Conservation (phyloP, 2,888 invertebrate species). For the Stictocephala bisonia region DNA sequence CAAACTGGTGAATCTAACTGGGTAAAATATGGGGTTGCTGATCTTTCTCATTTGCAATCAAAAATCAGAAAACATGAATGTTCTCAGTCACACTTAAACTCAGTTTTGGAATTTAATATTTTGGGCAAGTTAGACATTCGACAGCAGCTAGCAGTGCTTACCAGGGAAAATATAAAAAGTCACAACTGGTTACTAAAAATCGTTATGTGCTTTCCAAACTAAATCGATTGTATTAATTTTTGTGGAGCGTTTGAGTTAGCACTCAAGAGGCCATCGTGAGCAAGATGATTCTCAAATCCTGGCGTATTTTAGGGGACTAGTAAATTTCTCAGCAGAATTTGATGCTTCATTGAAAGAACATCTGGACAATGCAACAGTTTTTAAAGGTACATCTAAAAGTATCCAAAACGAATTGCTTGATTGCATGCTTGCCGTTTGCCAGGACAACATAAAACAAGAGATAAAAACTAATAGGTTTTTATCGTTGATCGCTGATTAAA, state of each 20-base stretch:
- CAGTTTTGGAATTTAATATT: slow-evolving; percentile 12
- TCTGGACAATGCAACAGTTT: not conserved
- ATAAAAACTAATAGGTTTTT: slow-evolving; percentile 50
- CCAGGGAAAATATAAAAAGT: not conserved
- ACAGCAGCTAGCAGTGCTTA: not conserved
- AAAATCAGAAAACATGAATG: slow-evolving; percentile 5
- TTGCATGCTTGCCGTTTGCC: not conserved
- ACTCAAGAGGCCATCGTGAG: slow-evolving; percentile 4
- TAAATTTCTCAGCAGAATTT: not conserved
- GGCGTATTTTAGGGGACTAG: not conserved
- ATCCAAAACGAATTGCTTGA: slow-evolving; percentile 9
- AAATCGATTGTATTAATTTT: slow-evolving; percentile 14
- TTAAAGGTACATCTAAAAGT: slow-evolving; percentile 15
- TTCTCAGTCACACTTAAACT: not conserved
- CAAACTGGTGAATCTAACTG: too few relatives aligned
- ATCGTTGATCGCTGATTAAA: slow-evolving; percentile 52
- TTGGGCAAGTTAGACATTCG: slow-evolving; percentile 17
- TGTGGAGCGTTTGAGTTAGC: not conserved
- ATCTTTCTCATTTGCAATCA: too few relatives aligned
- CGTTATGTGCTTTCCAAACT: not conserved
- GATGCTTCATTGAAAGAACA: not conserved
- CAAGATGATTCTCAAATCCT: not conserved
- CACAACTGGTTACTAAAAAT: not conserved
- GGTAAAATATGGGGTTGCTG: too few relatives aligned
- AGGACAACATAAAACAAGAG: slow-evolving; percentile 45